phyloP scores from a whole-genome alignment of 2,888 invertebrate genomes.

The Phrixothrix hirtus region DNA sequence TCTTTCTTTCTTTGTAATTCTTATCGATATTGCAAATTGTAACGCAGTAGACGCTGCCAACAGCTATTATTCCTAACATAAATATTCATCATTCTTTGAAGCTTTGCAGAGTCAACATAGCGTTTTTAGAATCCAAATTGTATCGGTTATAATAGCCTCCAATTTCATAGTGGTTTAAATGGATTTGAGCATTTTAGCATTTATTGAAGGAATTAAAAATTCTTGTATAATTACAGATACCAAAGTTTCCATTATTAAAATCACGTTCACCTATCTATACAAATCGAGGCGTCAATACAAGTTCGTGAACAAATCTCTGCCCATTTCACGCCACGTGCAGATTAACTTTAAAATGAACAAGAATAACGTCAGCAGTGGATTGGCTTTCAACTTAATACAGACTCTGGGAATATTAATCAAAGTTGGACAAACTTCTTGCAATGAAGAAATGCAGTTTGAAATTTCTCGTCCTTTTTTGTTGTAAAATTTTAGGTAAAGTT shows the following conservation, averaged over 20 bases:
- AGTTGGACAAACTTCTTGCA: slow-evolving; percentile 26
- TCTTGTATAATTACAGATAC: slow-evolving; percentile 15
- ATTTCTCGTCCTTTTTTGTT: slow-evolving; percentile 12
- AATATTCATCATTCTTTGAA: slow-evolving; percentile 18
- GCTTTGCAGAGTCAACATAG: background rate
- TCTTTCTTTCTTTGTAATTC: background rate
- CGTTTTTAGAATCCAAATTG: background rate
- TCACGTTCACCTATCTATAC: slow-evolving; percentile 18
- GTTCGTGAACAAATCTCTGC: slow-evolving; percentile 34
- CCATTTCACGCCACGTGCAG: slow-evolving; percentile 36
- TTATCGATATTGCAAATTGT: background rate
- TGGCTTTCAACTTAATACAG: slow-evolving; percentile 18
- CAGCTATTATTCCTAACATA: slow-evolving; percentile 16
- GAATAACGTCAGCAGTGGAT: slow-evolving; percentile 35
- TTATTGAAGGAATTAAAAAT: slow-evolving; percentile 5
- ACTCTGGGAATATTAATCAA: slow-evolving; percentile 28
- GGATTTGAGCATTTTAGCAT: background rate
- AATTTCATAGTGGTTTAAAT: background rate
- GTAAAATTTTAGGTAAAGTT: slow-evolving; percentile 2
- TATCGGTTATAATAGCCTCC: background rate
- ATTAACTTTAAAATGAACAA: slow-evolving; percentile 35
- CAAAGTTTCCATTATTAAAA: slow-evolving; percentile 22
- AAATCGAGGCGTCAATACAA: slow-evolving; percentile 21
- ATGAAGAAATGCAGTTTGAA: slow-evolving; percentile 15
- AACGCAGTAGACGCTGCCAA: slow-evolving; percentile 5